These are phyloP conservation scores for Dryocosmus kuriphilus DNA, from an alignment of 2,888 invertebrate genomes.

Conservation along the genomic window DNA sequence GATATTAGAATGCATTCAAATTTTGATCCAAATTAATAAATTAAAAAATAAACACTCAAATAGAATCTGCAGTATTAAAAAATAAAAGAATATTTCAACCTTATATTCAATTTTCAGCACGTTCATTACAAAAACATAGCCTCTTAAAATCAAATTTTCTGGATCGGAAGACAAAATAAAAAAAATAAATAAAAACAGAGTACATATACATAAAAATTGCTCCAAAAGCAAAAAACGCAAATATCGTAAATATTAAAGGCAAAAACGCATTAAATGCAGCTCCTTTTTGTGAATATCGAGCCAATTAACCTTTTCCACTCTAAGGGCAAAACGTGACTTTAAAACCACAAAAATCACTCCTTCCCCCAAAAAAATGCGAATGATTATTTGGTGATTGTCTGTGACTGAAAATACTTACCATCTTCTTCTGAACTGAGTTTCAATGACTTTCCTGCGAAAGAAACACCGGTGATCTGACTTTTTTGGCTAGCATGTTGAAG, in stretches of 20 bases:
- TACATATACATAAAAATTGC: too few species aligned
- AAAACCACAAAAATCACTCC: not conserved
- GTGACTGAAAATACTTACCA: conserved; percentile 80
- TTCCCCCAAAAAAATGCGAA: not conserved
- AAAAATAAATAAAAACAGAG: not conserved
- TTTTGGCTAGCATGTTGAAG: conserved; percentile 63
- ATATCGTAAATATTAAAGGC: too few species aligned
- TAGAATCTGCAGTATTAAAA: not conserved
- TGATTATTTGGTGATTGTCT: not conserved
- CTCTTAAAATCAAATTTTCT: not conserved
- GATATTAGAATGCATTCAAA: too few species aligned
- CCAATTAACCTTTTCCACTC: not conserved
- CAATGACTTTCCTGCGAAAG: conserved; percentile 88
- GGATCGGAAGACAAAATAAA: not conserved
- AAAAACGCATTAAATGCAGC: too few species aligned
- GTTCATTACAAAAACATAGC: not conserved
- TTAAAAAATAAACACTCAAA: too few species aligned
- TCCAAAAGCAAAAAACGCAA: not conserved
- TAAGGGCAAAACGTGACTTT: not conserved
- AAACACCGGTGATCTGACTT: conserved; percentile 82
- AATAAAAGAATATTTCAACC: not conserved
- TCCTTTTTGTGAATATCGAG: not conserved
- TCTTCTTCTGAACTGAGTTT: conserved; percentile 89
- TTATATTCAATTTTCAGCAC: too few species aligned
- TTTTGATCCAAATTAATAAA: too few species aligned